These are phyloP conservation scores for Armadillidium nasatum DNA, from an alignment of 1,140 invertebrate genomes.

Conservation along the genomic window DNA sequence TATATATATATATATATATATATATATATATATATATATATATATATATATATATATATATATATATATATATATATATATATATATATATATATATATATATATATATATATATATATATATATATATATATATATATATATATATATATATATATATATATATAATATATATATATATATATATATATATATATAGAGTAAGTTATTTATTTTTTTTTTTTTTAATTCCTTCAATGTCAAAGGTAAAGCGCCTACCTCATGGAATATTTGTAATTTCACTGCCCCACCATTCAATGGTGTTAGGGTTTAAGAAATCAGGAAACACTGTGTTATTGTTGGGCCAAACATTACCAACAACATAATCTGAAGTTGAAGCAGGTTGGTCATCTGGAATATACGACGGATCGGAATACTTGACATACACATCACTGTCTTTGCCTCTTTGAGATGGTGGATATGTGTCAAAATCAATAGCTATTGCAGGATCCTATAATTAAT, in stretches of 20 bases:
- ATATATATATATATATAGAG: neutral
- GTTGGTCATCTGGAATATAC: constrained; percentile 26
- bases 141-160: too few species aligned
- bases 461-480: constrained; percentile 22
- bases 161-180: too few species aligned
- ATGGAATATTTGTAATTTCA: constrained; percentile 22
- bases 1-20: constrained; percentile 2
- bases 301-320: constrained; percentile 31
- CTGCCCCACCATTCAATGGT: constrained; percentile 33
- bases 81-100: too few species aligned
- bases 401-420: constrained; percentile 18
- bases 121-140: too few species aligned
- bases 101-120: too few species aligned
- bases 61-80: too few species aligned
- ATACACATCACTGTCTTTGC: constrained; percentile 12
- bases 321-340: constrained; percentile 22
- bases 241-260: too few species aligned
- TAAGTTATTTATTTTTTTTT: too few species aligned
- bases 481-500: constrained; percentile 24
- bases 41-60: neutral
- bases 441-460: constrained; percentile 17
- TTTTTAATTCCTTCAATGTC: too few species aligned
- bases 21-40: constrained; percentile 18
- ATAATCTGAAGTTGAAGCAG: constrained; percentile 11
- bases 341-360: constrained; percentile 35